These are phyloP conservation scores for Rhopilema esculentum DNA, from an alignment of 30 jellyfish, hydroid and myxozoan species.

Conservation along the genomic window DNA sequence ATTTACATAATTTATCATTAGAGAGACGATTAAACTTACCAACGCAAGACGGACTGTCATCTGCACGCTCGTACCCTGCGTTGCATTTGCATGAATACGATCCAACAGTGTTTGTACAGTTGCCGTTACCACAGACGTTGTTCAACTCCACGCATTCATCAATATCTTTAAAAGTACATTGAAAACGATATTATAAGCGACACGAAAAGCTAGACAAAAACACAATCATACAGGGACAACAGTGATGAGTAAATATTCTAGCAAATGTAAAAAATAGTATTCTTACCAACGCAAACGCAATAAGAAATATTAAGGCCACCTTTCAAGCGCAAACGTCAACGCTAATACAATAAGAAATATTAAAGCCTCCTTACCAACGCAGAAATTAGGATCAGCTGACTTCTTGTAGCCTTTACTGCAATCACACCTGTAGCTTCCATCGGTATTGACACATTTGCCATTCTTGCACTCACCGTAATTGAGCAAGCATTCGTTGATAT, in stretches of 20 bases:
- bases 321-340: no score
- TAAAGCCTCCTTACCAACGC: no score
- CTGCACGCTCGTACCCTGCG: constrained; percentile 82
- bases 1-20: no score
- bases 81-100: constrained; percentile 86
- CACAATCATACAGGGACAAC: not conserved
- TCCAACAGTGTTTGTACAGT: constrained; percentile 91
- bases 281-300: no score
- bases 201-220: not conserved
- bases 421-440: constrained; percentile 96
- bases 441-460: constrained; percentile 95
- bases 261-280: no score
- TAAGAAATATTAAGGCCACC: no score
- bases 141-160: constrained; percentile 81
- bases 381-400: constrained; percentile 72
- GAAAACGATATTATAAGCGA: not conserved
- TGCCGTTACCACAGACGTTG: constrained; percentile 87
- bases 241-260: no score
- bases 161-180: constrained; percentile 37
- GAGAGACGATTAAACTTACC: constrained; percentile 57
- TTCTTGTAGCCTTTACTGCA: constrained; percentile 83
- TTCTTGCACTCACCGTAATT: constrained; percentile 80
- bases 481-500: constrained; percentile 89
- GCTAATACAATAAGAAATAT: no score
- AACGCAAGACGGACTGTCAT: constrained; percentile 82